Percentiles rank a stretch among this genome's conserved stretches.
phyloP scores from a whole-genome alignment of 2,888 invertebrate genomes.

The Hedya salicella region DNA sequence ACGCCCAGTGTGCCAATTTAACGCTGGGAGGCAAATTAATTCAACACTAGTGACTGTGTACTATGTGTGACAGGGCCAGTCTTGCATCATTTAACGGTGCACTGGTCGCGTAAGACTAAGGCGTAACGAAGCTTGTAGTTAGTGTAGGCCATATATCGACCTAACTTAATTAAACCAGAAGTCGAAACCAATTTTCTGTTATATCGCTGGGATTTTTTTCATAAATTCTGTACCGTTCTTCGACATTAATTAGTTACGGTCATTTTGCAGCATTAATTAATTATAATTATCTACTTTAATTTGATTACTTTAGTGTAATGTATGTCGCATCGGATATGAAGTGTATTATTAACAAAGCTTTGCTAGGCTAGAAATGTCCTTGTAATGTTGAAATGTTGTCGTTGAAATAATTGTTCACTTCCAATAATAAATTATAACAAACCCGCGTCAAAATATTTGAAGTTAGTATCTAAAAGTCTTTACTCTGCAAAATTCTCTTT shows the following conservation, averaged over 20 bases:
- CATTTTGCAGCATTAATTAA: no score
- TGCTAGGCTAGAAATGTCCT: no score
- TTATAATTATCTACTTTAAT: no score
- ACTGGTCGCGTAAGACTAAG: not conserved
- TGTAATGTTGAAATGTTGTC: not conserved
- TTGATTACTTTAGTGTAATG: no score
- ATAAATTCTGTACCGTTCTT: no score
- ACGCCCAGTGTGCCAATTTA: conserved; percentile 5
- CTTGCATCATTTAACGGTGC: not conserved
- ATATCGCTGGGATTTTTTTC: no score
- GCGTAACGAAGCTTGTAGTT: not conserved
- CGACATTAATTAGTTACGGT: no score
- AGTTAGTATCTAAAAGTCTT: conserved; percentile 12
- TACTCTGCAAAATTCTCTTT: conserved; percentile 17
- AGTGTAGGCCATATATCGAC: not conserved
- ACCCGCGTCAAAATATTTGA: conserved; percentile 7
- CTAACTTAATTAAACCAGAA: conserved; percentile 7
- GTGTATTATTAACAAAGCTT: no score
- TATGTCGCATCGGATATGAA: no score
- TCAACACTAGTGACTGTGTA: not conserved
- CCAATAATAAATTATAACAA: not conserved
- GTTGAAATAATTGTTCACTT: not conserved
- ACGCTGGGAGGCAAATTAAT: conserved; percentile 2
- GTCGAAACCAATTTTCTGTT: not conserved
- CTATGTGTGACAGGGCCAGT: not conserved